Base-by-base conservation (phyloP, 2,113 vertebrate genomes). In the Corythornis cristatus region DNA sequence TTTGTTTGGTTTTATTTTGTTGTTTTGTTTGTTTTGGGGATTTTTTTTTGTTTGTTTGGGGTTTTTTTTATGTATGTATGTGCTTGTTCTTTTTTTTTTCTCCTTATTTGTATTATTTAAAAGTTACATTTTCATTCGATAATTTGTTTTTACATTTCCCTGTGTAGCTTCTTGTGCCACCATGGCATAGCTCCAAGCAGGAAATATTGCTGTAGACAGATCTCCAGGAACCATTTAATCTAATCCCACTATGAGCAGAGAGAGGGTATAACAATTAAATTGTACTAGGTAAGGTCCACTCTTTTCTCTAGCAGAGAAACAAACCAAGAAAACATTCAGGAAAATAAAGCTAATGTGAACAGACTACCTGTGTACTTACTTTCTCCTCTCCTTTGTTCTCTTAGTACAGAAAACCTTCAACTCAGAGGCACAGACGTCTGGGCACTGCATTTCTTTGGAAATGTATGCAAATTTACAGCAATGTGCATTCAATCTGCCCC, bases 81-180 rank as follows among this genome's bases (percentile, higher is more conserved):
- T 37, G 37, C 37, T 37, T 37, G 37, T 37, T 37, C 37, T 56
- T 72, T 91, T 21, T 57, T 54, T 23, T 42, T 68, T 79, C 26
- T 79, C 10, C 42, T 73, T 81, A 53, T 84, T 84, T 35, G 25
- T 37, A 74, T 31, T 2, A 56, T 60, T 78, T 54, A 62, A 81
- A 95, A 82, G 17, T 64, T 82, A 85, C 45, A 45, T 33, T 72
- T 91, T 89, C 35, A 65, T 65, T 92, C 75, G 43, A 58, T 46
- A 78, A 78, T 87, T 84, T 92, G 43, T 93, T 92, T n/a, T 86
- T 86, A 40, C 15, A 81, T 78, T 88, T 90, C 50, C 68, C 73
- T 65, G 15, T 13, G 45, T 21, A 64, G 35, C 28, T 64, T 56
- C 62, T 86, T 76, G 29, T 37, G 80, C 43, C 40, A 67, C 33